A percentile compares a stretch with the other conserved stretches of the same genome.
Evolutionary conservation across 2,113 vertebrate genomes (phyloP).

Genomic region (Zeus faber): DNA sequence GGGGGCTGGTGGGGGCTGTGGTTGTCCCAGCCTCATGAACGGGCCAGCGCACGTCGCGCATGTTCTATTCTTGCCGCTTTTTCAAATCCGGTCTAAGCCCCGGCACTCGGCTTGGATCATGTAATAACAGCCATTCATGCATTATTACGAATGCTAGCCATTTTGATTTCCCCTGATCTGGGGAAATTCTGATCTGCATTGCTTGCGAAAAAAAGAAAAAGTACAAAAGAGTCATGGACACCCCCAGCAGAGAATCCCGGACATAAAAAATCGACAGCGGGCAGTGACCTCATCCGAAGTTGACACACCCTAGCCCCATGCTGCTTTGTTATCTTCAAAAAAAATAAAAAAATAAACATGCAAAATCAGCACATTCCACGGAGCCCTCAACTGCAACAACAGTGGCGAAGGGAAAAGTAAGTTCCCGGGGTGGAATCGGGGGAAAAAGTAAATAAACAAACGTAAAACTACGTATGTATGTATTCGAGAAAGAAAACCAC

Average conservation of each 20-base stretch:
- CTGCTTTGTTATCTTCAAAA: constrained; percentile 65
- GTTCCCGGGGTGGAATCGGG: constrained; percentile 32
- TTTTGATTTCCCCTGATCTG: constrained; percentile 39
- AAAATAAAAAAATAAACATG: constrained; percentile 38
- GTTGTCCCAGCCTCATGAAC: constrained; percentile 18
- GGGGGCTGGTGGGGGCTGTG: constrained; percentile 7
- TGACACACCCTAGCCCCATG: constrained; percentile 53
- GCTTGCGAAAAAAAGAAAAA: constrained; percentile 20
- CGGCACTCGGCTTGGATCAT: constrained; percentile 33
- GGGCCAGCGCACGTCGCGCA: constrained; percentile 19
- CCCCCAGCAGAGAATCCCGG: constrained; percentile 63
- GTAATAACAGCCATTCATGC: constrained; percentile 40
- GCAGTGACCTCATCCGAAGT: constrained; percentile 72
- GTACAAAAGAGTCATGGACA: constrained; percentile 48
- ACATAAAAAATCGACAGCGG: constrained; percentile 59
- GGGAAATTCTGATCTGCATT: constrained; percentile 33
- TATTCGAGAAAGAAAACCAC: not conserved
- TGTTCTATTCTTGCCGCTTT: constrained; percentile 37
- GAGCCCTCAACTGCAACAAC: constrained; percentile 31
- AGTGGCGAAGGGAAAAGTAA: constrained; percentile 31
- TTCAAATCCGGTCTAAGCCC: constrained; percentile 25
- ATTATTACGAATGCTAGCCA: constrained; percentile 8
- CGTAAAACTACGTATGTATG: too few relatives aligned
- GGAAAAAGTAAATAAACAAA: constrained; percentile 7
- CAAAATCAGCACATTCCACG: constrained; percentile 69